Percentiles rank a stretch among this genome's conserved stretches.
Conservation (phyloP, 2,797 vertebrate genomes). For the Epinephelus malabaricus region DNA sequence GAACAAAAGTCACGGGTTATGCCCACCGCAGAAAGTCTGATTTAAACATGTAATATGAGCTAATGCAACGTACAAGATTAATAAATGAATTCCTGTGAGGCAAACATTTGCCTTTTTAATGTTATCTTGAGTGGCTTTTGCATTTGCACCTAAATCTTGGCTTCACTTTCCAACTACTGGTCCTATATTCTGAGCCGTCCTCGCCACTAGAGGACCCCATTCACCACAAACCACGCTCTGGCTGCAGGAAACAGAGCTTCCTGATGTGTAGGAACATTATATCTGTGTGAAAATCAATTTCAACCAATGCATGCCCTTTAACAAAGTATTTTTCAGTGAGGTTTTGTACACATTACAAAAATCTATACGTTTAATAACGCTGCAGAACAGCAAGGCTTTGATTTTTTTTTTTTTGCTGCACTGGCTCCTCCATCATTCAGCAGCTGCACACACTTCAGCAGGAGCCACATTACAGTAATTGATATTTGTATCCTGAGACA, state of each 20-base stretch:
- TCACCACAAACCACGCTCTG: background rate
- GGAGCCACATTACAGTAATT: conserved; percentile 75
- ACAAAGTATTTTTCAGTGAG: background rate
- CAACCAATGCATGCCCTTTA: background rate
- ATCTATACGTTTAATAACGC: background rate
- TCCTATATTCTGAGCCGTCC: background rate
- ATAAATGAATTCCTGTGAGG: background rate
- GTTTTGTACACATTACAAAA: background rate
- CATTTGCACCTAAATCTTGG: background rate
- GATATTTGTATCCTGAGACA: conserved; percentile 76
- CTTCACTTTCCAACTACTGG: background rate
- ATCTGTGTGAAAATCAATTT: background rate
- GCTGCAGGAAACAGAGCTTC: background rate
- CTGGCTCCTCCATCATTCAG: conserved; percentile 46
- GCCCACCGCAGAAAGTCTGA: background rate
- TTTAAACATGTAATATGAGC: background rate
- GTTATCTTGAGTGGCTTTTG: background rate
- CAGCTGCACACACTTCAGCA: conserved; percentile 38
- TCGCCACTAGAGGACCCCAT: background rate
- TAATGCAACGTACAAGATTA: background rate
- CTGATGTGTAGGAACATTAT: background rate
- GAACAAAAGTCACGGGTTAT: too few species aligned
- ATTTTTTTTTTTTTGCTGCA: conserved; percentile 5
- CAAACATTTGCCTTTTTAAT: background rate
- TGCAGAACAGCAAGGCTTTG: conserved; percentile 9